These are phyloP conservation scores for Tinamus guttatus DNA, from an alignment of 2,113 vertebrate species.

Conservation along the genomic window DNA sequence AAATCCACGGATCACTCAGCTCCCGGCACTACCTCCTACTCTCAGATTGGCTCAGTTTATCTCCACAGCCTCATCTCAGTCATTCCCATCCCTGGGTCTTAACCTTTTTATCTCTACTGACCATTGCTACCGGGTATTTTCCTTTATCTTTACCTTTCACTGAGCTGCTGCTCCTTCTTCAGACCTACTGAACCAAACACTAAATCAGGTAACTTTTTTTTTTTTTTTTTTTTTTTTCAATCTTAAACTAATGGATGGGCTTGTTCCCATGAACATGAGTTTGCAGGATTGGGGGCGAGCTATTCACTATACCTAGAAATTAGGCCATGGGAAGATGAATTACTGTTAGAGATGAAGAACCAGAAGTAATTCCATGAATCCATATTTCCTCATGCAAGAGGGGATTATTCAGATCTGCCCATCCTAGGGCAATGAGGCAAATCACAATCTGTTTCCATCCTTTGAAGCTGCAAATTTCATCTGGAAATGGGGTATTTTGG, in stretches of 20 bases:
- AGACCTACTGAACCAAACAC: accelerated
- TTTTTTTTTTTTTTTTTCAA: neutral
- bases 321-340: neutral
- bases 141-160: neutral
- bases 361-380: neutral
- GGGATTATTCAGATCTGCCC: neutral
- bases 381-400: neutral
- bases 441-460: neutral
- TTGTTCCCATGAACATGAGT: neutral
- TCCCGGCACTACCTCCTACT: neutral
- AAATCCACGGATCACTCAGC: neutral
- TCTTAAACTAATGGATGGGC: neutral
- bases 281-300: neutral
- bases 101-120: neutral
- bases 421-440: neutral
- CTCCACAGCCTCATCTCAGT: neutral
- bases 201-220: neutral
- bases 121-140: neutral
- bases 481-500: neutral
- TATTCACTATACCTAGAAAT: neutral
- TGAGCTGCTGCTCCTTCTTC: neutral
- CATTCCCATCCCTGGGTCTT: neutral
- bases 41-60: neutral
- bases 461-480: neutral
- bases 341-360: neutral